Percentiles rank a stretch among this genome's conserved stretches.
Conservation (phyloP, 2,797 vertebrate genomes). For the Sylvilagus floridanus region DNA sequence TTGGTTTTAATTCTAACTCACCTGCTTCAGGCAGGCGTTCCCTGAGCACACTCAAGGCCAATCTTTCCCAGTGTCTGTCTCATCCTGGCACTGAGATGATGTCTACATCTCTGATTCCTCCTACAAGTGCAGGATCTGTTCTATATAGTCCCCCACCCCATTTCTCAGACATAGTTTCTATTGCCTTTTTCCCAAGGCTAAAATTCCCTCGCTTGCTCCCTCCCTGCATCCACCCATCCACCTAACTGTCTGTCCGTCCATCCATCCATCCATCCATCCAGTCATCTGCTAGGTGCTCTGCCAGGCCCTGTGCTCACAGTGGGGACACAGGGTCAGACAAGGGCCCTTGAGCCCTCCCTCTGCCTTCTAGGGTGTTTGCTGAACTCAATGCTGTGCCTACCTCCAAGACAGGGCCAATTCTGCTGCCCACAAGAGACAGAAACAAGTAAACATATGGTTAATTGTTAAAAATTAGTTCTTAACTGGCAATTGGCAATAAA, state of each 20-base stretch:
- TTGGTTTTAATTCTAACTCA: conserved; percentile 52
- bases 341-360: background rate
- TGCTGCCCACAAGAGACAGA: background rate
- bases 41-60: background rate
- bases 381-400: background rate
- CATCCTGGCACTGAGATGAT: background rate
- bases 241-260: background rate
- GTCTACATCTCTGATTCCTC: background rate
- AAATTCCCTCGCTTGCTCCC: background rate
- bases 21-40: background rate
- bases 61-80: conserved; percentile 10
- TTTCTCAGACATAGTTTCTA: background rate
- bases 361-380: background rate
- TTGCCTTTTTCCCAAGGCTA: conserved; percentile 31
- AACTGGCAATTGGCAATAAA: conserved; percentile 7
- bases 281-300: background rate
- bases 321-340: background rate
- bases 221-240: background rate
- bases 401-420: background rate
- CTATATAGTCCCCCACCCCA: background rate
- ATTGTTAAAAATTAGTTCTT: background rate
- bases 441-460: background rate
- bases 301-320: background rate
- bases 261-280: background rate
- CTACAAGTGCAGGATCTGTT: background rate